Percentiles rank a stretch among this genome's conserved stretches.
Conservation (phyloP, 1,140 invertebrate species). For the Cephus cinctus region DNA sequence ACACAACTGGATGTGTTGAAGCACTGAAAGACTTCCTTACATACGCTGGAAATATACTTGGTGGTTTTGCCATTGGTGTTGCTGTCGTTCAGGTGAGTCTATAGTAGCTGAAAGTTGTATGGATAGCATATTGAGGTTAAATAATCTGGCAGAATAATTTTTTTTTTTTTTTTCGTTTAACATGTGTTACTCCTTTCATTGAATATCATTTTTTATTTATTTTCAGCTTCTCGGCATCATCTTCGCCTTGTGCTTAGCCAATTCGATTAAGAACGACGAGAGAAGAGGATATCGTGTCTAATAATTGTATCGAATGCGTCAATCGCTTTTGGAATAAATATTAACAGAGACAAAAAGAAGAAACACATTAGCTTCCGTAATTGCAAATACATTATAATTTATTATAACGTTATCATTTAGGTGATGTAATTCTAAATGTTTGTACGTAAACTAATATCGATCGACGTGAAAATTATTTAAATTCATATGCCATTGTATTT, state of each 20-base stretch:
- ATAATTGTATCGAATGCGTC: slow-evolving; percentile 7
- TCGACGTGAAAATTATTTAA: no score
- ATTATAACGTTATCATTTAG: no score
- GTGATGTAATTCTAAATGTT: no score
- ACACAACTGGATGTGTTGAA: slow-evolving; percentile 50
- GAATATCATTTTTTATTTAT: slow-evolving; percentile 7
- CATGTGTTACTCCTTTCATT: slow-evolving; percentile 3
- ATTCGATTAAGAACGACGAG: slow-evolving; percentile 67
- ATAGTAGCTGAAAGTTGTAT: no score
- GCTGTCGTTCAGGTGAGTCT: slow-evolving; percentile 65
- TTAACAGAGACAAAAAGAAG: no score
- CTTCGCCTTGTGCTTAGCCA: slow-evolving; percentile 81
- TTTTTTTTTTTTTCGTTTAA: slow-evolving; percentile 5
- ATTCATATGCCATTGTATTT: no score
- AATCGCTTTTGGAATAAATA: no score
- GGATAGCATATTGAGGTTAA: no score
- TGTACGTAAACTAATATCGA: no score
- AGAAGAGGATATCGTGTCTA: slow-evolving; percentile 58
- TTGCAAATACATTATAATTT: no score
- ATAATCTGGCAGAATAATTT: no score
- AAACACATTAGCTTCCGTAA: no score
- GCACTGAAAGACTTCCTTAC: slow-evolving; percentile 51
- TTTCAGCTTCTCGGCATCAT: slow-evolving; percentile 76
- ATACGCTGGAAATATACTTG: slow-evolving; percentile 59
- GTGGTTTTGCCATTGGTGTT: slow-evolving; percentile 65